Percentiles rank a stretch among this genome's conserved stretches.
phyloP scores from a whole-genome alignment of 2,888 invertebrate species.

The Epicampocera succincta region DNA sequence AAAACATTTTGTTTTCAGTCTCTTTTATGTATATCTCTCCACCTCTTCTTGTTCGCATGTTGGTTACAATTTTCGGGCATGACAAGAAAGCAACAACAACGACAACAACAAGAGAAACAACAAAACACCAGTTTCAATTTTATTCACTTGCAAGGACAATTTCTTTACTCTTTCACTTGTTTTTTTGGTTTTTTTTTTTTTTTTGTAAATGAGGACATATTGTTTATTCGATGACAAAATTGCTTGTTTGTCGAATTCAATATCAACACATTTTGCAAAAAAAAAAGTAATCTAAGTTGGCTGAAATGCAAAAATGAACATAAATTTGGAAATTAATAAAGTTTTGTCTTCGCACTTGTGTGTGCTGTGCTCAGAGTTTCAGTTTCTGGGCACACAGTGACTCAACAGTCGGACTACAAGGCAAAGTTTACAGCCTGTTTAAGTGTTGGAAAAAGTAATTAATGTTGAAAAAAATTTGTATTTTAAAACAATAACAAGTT shows the following conservation, averaged over 20 bases:
- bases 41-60: slow-evolving; percentile 1
- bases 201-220: slow-evolving; percentile 25
- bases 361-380: too few species aligned
- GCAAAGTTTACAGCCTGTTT: too few species aligned
- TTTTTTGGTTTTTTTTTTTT: slow-evolving; percentile 42
- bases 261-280: slow-evolving; percentile 23
- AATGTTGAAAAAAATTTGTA: too few species aligned
- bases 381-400: too few species aligned
- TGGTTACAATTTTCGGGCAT: slow-evolving; percentile 1
- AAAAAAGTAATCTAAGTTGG: slow-evolving; percentile 19
- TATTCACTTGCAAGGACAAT: slow-evolving; percentile 45
- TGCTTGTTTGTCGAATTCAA: slow-evolving; percentile 23
- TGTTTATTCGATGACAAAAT: slow-evolving; percentile 21
- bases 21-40: not conserved
- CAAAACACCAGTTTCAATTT: slow-evolving; percentile 1
- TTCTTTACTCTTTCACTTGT: too few species aligned
- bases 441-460: too few species aligned
- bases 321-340: slow-evolving; percentile 8
- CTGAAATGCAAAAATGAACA: not conserved
- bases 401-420: too few species aligned
- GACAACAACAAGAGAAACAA: too few species aligned
- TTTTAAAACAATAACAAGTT: too few species aligned
- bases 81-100: not conserved
- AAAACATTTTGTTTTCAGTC: too few species aligned
- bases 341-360: not conserved